phyloP scores from a whole-genome alignment of 2,888 invertebrate species.

The Dioctria rufipes region DNA sequence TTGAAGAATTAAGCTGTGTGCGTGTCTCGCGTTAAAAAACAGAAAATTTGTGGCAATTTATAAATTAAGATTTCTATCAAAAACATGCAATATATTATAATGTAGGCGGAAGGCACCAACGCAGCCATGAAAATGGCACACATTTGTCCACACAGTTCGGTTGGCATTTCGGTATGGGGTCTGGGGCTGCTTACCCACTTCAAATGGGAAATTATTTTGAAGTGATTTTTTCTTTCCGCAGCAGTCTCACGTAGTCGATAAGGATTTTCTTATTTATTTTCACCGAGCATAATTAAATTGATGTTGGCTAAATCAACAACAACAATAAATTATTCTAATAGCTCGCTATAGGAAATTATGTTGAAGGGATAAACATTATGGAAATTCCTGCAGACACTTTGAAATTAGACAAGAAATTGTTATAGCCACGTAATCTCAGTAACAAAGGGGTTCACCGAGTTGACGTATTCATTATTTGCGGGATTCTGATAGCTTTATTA shows the following conservation, averaged over 20 bases:
- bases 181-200: not conserved
- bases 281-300: constrained; percentile 53
- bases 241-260: constrained; percentile 29
- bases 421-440: constrained; percentile 29
- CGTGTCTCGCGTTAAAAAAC: constrained; percentile 54
- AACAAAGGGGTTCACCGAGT: not conserved
- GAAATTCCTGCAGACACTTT: constrained; percentile 57
- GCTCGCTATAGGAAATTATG: constrained; percentile 44
- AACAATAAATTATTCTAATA: constrained; percentile 58
- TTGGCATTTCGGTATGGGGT: not conserved
- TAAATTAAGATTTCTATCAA: constrained; percentile 59
- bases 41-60: constrained; percentile 57
- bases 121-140: constrained; percentile 17
- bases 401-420: constrained; percentile 57
- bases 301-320: constrained; percentile 57
- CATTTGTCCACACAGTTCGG: constrained; percentile 18
- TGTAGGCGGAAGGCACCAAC: constrained; percentile 33
- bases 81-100: constrained; percentile 56
- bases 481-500: constrained; percentile 27
- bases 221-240: constrained; percentile 8
- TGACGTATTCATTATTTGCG: constrained; percentile 8
- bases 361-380: constrained; percentile 29
- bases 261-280: constrained; percentile 54
- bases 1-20: constrained; percentile 55
- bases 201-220: not conserved